phyloP scores from a whole-genome alignment of 2,113 vertebrate genomes.

The Sander lucioperca region DNA sequence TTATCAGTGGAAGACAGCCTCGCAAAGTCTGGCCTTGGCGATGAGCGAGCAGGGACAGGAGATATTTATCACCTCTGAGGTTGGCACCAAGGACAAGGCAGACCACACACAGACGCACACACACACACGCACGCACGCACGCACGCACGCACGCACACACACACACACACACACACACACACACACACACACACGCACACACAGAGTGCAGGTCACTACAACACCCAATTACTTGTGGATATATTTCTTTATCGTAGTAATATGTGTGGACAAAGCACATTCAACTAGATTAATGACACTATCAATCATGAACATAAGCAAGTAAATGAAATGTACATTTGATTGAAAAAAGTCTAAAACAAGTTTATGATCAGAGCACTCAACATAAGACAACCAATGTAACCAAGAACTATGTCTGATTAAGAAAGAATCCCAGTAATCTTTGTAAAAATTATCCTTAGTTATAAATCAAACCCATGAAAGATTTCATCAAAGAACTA shows the following conservation, averaged over 20 bases:
- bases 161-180: slow-evolving; percentile 3
- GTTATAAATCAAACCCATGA: neutral
- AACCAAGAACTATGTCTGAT: neutral
- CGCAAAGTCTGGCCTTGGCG: slow-evolving; percentile 33
- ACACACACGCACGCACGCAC: slow-evolving; percentile 14
- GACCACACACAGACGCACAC: slow-evolving; percentile 27
- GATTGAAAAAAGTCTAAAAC: neutral
- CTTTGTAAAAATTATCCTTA: neutral
- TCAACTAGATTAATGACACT: neutral
- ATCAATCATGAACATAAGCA: neutral
- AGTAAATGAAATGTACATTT: neutral
- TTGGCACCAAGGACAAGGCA: slow-evolving; percentile 32
- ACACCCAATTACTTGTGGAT: neutral
- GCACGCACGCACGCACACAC: no score
- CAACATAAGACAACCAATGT: neutral
- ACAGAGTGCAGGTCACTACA: neutral
- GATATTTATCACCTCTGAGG: slow-evolving; percentile 64
- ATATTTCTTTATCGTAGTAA: neutral
- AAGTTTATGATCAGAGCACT: neutral
- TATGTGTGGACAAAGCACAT: neutral
- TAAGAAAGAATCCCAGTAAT: neutral
- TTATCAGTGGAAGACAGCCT: slow-evolving; percentile 61
- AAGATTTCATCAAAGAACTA: neutral
- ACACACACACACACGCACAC: slow-evolving; percentile 4
- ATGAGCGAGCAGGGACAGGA: slow-evolving; percentile 47